Evolutionary conservation across 2,888 invertebrate species (phyloP), one percentile per base, ranked within the genome.

Genomic region (Thera obeliscata): DNA sequence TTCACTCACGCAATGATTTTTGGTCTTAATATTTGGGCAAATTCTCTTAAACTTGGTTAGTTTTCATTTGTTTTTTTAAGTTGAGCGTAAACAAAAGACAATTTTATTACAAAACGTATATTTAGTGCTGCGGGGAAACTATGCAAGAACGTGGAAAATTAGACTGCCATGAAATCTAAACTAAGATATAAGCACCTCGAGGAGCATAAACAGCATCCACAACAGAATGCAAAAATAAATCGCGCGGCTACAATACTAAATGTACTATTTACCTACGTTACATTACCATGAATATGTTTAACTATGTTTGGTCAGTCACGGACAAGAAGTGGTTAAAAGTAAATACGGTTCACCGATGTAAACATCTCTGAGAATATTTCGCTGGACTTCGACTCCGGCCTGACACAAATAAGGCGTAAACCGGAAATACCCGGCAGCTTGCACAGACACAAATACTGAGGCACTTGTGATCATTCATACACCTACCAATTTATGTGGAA

Each of bases 351-450:
- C 87, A 87, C 82, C 85, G 84, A 77, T 75, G 80, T 80, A 79
- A 82, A 82, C 82, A 81, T 77, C 82, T 80, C 83, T 79, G 79
- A 90, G 88, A 91, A 90, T 87, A 90, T 90, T 90, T 89, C 88
- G 78, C 78, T 89, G 88, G 87, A 89, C 89, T 88, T 83, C 82
- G 87, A 88, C 88, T 87, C 83, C 82, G 86, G 73, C 76, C 80
- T 72, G 77, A 80, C 76, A 79, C 77, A 80, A 83, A 81, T 81
- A 84, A 79, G 78, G 76, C 76, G 79, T 8, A 77, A 77, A 79
- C 85, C 87, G 89, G 88, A 90, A 88, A 88, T 87, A 84, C 82
- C 78, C 79, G 74, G 74, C 73, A 74, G 76, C 74, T 80, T 81
- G 81, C 80, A 81, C 78, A 78, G 75, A 76, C 74, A 78, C 77